Percentiles rank a stretch among this genome's conserved stretches.
Conservation (phyloP, 2,113 vertebrate genomes). For the Rattus rattus region DNA sequence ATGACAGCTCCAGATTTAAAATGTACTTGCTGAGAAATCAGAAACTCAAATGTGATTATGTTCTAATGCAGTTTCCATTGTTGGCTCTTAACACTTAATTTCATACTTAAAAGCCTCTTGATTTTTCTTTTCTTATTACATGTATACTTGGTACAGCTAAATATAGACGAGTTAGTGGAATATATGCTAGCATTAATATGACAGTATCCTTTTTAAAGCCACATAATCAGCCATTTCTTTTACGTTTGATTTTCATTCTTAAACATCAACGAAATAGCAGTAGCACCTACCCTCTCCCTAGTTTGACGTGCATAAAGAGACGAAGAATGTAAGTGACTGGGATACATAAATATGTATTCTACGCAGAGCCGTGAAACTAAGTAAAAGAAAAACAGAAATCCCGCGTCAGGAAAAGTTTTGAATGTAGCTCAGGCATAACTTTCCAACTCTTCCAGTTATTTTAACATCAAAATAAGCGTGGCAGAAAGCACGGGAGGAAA, state of each 20-base stretch:
- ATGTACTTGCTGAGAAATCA: not conserved
- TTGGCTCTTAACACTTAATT: conserved; percentile 41
- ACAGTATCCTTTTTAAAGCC: conserved; percentile 3
- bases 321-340: not conserved
- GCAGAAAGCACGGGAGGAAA: conserved; percentile 48
- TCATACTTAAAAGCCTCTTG: not conserved
- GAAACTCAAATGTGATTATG: not conserved
- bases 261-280: not conserved
- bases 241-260: conserved; percentile 34
- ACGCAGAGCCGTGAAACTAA: conserved; percentile 63
- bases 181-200: not conserved
- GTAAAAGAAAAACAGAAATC: conserved; percentile 69
- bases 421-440: not conserved
- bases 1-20: conserved; percentile 4
- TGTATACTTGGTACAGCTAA: not conserved
- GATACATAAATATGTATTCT: conserved; percentile 39
- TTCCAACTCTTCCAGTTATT: conserved; percentile 56
- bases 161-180: not conserved
- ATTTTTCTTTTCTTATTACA: not conserved
- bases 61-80: not conserved
- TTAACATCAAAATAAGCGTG: conserved; percentile 75
- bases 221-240: not conserved
- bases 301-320: not conserved
- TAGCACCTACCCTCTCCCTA: not conserved
- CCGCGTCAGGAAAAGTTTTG: conserved; percentile 59